Evolutionary conservation across 2,888 invertebrate genomes (phyloP).

Genomic region (Archaeoteleia sp.): DNA sequence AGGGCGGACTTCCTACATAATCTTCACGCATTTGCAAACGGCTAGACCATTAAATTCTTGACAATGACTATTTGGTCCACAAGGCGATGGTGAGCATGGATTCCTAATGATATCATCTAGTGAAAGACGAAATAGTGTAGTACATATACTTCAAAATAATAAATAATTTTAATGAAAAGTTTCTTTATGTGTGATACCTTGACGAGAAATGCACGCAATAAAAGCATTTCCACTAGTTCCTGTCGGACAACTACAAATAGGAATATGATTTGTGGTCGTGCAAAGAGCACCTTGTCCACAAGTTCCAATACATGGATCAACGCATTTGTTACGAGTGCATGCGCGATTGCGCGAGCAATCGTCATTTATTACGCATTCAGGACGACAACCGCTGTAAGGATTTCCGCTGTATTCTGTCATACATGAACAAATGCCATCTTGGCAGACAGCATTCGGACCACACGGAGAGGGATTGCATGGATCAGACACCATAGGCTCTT

Average conservation of each 20-base stretch:
- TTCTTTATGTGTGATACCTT: slow-evolving; percentile 59
- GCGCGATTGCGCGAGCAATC: slow-evolving; percentile 84
- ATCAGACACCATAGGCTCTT: slow-evolving; percentile 14
- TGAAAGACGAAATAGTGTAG: too few relatives aligned
- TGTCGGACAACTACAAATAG: slow-evolving; percentile 78
- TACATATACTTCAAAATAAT: too few relatives aligned
- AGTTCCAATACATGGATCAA: slow-evolving; percentile 78
- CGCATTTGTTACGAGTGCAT: slow-evolving; percentile 85
- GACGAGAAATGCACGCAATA: slow-evolving; percentile 79
- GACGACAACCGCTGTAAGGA: slow-evolving; percentile 83
- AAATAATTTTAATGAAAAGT: too few relatives aligned
- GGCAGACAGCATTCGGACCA: slow-evolving; percentile 85
- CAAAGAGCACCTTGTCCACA: slow-evolving; percentile 70
- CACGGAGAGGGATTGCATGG: slow-evolving; percentile 84
- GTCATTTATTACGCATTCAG: slow-evolving; percentile 85
- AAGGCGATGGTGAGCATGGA: slow-evolving; percentile 79
- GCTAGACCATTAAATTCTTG: slow-evolving; percentile 82
- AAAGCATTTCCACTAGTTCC: slow-evolving; percentile 86
- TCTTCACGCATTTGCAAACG: slow-evolving; percentile 87
- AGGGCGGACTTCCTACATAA: slow-evolving; percentile 85
- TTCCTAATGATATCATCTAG: slow-evolving; percentile 65
- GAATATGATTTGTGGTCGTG: slow-evolving; percentile 78
- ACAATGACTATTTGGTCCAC: slow-evolving; percentile 67
- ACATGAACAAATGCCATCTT: slow-evolving; percentile 84
- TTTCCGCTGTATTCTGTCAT: slow-evolving; percentile 82